Conservation (phyloP, 1,140 invertebrate species). For the Drosophila sechellia region DNA sequence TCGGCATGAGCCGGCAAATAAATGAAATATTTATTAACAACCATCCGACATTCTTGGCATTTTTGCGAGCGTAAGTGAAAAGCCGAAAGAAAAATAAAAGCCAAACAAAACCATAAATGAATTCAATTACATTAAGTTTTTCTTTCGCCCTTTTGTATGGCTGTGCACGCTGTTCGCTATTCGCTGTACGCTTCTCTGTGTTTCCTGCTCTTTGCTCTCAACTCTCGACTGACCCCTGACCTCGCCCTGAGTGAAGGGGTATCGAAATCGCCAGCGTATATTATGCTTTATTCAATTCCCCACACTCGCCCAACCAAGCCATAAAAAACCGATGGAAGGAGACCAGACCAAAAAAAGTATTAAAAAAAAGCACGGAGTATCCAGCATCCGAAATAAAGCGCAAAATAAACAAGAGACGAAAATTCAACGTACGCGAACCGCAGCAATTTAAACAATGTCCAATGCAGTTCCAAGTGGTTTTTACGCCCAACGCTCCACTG, state of each 20-base stretch:
- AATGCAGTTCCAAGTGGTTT: conserved; percentile 78
- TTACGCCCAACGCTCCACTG: conserved; percentile 58
- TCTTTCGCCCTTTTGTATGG: conserved; percentile 43
- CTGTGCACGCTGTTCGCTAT: not conserved
- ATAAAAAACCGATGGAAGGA: conserved; percentile 54
- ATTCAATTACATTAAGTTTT: conserved; percentile 83
- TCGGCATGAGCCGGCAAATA: conserved; percentile 64
- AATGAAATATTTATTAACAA: conserved; percentile 82
- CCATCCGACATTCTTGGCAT: conserved; percentile 74
- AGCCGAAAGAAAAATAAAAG: conserved; percentile 51
- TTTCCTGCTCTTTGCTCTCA: not conserved
- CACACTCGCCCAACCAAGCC: conserved; percentile 36
- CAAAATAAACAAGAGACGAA: conserved; percentile 72
- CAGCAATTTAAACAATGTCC: conserved; percentile 82
- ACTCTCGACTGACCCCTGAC: conserved; percentile 43
- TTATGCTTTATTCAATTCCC: conserved; percentile 68
- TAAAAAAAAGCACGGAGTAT: conserved; percentile 21
- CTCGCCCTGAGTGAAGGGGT: conserved; percentile 46
- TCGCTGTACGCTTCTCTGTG: conserved; percentile 5
- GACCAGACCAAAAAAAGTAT: conserved; percentile 17
- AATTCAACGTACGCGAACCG: conserved; percentile 78
- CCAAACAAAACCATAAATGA: conserved; percentile 82
- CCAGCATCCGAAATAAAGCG: conserved; percentile 64
- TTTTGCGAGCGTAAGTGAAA: conserved; percentile 70
- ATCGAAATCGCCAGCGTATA: conserved; percentile 54